A percentile compares a stretch with the other conserved stretches of the same genome.
These are phyloP conservation scores for Triplophysa tibetana DNA, from an alignment of 2,113 vertebrate genomes.

Conservation along the genomic window DNA sequence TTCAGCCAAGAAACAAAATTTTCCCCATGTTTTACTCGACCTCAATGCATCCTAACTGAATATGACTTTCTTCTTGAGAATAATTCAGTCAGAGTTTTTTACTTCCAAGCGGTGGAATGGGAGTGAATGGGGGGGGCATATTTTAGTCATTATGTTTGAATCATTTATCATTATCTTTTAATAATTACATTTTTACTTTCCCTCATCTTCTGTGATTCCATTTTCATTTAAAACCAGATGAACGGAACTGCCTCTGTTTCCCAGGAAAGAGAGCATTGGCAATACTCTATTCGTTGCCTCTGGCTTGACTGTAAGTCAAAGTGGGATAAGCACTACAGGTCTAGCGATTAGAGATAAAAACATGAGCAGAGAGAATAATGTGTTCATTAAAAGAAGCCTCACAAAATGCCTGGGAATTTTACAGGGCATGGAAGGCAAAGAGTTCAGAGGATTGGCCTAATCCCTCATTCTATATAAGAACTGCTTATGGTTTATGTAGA, in stretches of 20 bases:
- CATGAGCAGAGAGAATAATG: conserved; percentile 13
- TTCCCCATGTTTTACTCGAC: no score
- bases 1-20: no score
- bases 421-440: background rate
- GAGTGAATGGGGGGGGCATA: no score
- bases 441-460: conserved; percentile 31
- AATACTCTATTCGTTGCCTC: conserved; percentile 34
- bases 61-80: no score
- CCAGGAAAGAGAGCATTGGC: conserved; percentile 25
- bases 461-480: conserved; percentile 20
- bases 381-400: conserved; percentile 25
- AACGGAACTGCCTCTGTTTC: conserved; percentile 5
- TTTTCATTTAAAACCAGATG: conserved; percentile 9
- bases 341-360: conserved; percentile 9
- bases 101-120: no score
- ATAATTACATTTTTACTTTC: background rate
- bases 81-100: no score
- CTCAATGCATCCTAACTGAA: no score
- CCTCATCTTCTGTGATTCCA: conserved; percentile 23
- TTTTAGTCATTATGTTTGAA: no score
- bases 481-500: conserved; percentile 43
- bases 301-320: conserved; percentile 23
- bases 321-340: background rate
- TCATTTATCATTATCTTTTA: background rate
- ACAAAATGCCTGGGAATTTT: conserved; percentile 37